Conservation (phyloP, 2,797 vertebrate genomes). For the Eleutherodactylus coqui region DNA sequence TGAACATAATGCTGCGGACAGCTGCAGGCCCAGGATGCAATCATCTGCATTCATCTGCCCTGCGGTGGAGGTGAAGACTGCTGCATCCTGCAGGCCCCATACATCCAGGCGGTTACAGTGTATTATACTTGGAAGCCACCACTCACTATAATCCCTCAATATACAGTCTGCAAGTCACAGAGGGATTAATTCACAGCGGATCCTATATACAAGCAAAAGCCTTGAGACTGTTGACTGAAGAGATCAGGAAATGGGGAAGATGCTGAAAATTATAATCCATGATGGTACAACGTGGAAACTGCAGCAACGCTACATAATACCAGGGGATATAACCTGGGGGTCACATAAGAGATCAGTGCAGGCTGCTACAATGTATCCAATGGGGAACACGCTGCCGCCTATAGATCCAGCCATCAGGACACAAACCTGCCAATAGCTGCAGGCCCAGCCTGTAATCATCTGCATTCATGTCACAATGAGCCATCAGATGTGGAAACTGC, state of each 20-base stretch:
- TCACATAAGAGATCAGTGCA: not conserved
- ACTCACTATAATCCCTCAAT: not conserved
- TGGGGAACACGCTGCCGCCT: not conserved
- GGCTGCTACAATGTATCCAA: not conserved
- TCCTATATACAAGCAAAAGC: not conserved
- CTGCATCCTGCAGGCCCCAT: slow-evolving; percentile 3
- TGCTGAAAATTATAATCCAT: not conserved
- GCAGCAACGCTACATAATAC: not conserved
- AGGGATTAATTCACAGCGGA: not conserved
- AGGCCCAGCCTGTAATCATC: not conserved
- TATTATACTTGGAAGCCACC: not conserved
- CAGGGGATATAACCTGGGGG: not conserved
- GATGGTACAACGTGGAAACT: not conserved
- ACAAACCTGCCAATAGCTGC: not conserved
- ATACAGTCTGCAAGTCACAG: slow-evolving; percentile 2
- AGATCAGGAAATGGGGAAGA: not conserved
- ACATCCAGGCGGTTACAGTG: not conserved
- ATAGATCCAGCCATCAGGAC: not conserved
- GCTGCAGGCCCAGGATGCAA: not conserved
- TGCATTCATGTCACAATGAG: not conserved
- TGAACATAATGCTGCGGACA: not conserved
- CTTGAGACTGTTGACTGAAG: not conserved
- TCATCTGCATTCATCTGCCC: too few species aligned
- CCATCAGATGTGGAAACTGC: not conserved
- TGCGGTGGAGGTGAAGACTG: too few species aligned